Evolutionary conservation across 1,140 invertebrate species (phyloP), one percentile per base, ranked within the genome.

Genomic region (Oryctes rhinoceros): DNA sequence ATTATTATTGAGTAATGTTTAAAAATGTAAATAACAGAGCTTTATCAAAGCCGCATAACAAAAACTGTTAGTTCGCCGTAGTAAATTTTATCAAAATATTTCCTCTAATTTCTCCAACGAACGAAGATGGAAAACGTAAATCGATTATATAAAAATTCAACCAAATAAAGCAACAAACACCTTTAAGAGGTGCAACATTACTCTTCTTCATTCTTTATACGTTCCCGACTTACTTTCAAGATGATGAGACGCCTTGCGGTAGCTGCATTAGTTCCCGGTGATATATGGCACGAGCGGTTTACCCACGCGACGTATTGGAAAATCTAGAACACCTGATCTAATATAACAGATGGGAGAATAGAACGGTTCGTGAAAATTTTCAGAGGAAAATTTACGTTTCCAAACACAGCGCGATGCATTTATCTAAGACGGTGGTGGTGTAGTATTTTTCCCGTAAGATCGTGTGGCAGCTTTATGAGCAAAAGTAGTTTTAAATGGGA

Each of bases 311-410:
- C 11, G 49, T n/a, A 53, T 15, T 53, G 49, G 49, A 53, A 53
- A 53, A 53, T 53, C 49, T 53, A 53, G 49, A n/a, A 53, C 49
- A 53, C 11, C 49, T 53, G n/a, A 53, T n/a, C 49, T 53, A 53
- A 53, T 53, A 53, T 53, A 53, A 53, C 13, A 53, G 49, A 53
- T 53, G 49, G 11, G 49, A 4, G 49, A n/a, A 30, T 53, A 53
- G 49, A 53, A 30, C 24, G 49, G n/a, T 53, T 53, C 49, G n/a
- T n/a, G 49, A 53, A 53, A 53, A 53, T n/a, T 15, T n/a, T 53
- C 49, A 13, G 0, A 11, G 49, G 49, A 53, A 53, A 53, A 53
- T 53, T 53, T 53, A 53, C 5, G n/a, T 53, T 53, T 53, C n/a
- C 49, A 53, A 53, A 53, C 49, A 53, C 3, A n/a, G 49, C 49